A percentile compares a stretch with the other conserved stretches of the same genome.
These are phyloP conservation scores for Drosophila eugracilis DNA, from an alignment of 1,140 invertebrate genomes.

Conservation along the genomic window DNA sequence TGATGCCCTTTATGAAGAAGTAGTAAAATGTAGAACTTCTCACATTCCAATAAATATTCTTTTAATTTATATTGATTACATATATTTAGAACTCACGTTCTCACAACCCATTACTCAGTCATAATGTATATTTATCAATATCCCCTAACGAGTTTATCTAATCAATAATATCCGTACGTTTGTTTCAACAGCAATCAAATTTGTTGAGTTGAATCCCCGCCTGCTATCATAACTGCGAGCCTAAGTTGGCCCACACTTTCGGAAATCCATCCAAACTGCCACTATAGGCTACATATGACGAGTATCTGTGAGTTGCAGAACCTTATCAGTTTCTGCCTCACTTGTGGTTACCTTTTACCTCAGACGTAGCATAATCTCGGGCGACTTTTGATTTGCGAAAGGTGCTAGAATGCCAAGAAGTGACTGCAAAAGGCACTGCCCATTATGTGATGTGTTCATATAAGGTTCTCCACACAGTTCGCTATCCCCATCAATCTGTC, in stretches of 20 bases:
- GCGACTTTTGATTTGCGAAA: constrained; percentile 22
- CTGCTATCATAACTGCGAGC: constrained; percentile 1
- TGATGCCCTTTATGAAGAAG: constrained; percentile 5
- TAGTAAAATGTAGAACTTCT: no score
- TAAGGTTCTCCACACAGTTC: not conserved
- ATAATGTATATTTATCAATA: constrained; percentile 6
- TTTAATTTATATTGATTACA: no score
- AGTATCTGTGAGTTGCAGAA: not conserved
- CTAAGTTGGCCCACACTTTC: not conserved
- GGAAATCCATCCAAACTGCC: no score
- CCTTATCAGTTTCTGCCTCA: not conserved
- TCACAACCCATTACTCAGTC: not conserved
- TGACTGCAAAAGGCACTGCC: not conserved
- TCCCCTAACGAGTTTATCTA: constrained; percentile 20
- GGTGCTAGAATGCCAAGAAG: constrained; percentile 18
- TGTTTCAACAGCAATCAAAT: constrained; percentile 10
- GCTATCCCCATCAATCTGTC: constrained; percentile 14
- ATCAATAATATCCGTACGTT: constrained; percentile 10
- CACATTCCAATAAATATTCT: no score
- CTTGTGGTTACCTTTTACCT: not conserved
- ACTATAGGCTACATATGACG: not conserved
- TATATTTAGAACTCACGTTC: no score
- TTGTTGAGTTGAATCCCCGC: not conserved
- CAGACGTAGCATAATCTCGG: constrained; percentile 54
- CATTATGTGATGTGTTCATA: constrained; percentile 8